Evolutionary conservation across 1,140 invertebrate species (phyloP), one percentile per base, ranked within the genome.

Genomic region (Drosophila prosaltans): DNA sequence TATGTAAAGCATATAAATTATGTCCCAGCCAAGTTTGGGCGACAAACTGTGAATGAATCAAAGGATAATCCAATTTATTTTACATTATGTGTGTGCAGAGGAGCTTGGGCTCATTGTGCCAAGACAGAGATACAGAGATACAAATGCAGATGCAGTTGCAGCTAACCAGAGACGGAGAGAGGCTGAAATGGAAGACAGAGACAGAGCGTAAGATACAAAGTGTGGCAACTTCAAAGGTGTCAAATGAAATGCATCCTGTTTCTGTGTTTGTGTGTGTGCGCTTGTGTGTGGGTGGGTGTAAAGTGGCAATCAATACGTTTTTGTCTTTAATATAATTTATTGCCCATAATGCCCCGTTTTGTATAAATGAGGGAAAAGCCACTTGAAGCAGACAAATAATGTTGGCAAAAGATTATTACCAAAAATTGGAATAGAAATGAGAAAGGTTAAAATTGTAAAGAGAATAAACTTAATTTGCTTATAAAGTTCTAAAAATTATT

Each of bases 11-110:
- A 88, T 84, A 88, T 88, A 89, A 88, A 88, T 88, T 88, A 90
- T 88, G 84, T 83, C 72, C 72, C 69, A 73, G 74, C 63, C 65
- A 63, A 71, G 80, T 32, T 67, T 54, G 84, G 84, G 84, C 81
- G 85, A 90, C 85, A 90, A 89, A 90, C 81, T 84, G 84, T 78
- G 86, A 90, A 90, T 90, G 86, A 90, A 90, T 90, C 86, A 90
- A 90, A 90, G 86, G 86, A 90, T 90, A 90, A 90, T 90, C 86
- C 86, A 90, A 90, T 90, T 90, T 90, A 90, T 90, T 90, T 90
- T 72, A 74, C 79, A 90, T 82, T 86, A 80, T 74, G 55, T 43
- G 65, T 73, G 58, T 80, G 72, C 67, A 64, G 61, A 64, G 48
- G 39, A 40, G 43, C 36, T 65, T 45, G 60, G 32, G 3, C 51